Percentiles rank a stretch among this genome's conserved stretches.
These are phyloP conservation scores for Parnassius orleans DNA, from an alignment of 2,888 invertebrate genomes.

Conservation along the genomic window DNA sequence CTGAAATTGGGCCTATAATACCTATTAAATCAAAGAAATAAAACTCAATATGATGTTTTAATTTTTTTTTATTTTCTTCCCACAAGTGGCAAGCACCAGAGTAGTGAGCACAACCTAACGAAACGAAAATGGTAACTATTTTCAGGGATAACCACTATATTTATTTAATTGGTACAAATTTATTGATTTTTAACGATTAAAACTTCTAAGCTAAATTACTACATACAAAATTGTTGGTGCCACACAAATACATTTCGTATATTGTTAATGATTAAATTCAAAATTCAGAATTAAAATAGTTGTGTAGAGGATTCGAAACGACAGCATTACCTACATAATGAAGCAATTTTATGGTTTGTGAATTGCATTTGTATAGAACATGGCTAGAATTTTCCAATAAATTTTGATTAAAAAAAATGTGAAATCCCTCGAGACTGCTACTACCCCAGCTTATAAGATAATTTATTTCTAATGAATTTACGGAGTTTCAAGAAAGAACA, in stretches of 20 bases:
- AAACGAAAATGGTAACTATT: constrained; percentile 79
- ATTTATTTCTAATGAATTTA: constrained; percentile 65
- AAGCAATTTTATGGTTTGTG: too few relatives aligned
- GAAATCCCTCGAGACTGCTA: constrained; percentile 67
- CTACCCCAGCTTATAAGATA: constrained; percentile 66
- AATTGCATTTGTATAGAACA: too few relatives aligned
- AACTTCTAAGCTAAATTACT: constrained; percentile 15
- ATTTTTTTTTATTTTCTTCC: constrained; percentile 76
- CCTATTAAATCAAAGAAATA: constrained; percentile 36
- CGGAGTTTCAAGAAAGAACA: constrained; percentile 55
- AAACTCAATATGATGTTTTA: constrained; percentile 59
- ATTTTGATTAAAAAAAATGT: constrained; percentile 41
- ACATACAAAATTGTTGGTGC: constrained; percentile 28
- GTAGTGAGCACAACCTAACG: constrained; percentile 75
- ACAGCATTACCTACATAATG: too few relatives aligned
- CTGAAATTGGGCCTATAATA: neutral
- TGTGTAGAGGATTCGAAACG: too few relatives aligned
- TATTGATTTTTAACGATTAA: constrained; percentile 5
- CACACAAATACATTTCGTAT: constrained; percentile 24
- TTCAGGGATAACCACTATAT: constrained; percentile 69
- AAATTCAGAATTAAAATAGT: neutral
- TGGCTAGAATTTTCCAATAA: too few relatives aligned
- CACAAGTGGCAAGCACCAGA: constrained; percentile 76
- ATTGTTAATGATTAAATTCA: neutral
- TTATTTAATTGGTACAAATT: constrained; percentile 29